Evolutionary conservation across 2,888 invertebrate species (phyloP).

Genomic region (Cephalotes varians): DNA sequence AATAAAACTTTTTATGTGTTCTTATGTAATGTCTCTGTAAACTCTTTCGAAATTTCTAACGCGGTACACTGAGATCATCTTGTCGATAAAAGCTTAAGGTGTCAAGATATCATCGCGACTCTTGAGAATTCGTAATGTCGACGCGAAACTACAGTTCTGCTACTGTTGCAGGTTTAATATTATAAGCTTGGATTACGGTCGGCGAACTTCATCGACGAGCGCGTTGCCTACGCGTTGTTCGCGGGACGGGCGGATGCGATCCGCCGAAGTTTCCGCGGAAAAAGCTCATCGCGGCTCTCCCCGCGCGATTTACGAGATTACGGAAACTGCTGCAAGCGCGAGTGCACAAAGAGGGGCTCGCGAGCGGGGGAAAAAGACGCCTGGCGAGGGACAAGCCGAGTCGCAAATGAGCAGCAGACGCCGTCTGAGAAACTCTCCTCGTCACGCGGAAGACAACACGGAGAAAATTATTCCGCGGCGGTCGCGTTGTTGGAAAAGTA

Average conservation of each 20-base stretch:
- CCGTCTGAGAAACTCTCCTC: conserved; percentile 22
- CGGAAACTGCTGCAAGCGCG: not conserved
- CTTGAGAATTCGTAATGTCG: conserved; percentile 21
- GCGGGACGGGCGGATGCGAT: not conserved
- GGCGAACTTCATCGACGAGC: conserved; percentile 4
- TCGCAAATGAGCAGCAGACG: conserved; percentile 11
- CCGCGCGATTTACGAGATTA: conserved; percentile 16
- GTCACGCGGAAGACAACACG: conserved; percentile 21
- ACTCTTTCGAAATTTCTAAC: not conserved
- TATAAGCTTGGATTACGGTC: conserved; percentile 42
- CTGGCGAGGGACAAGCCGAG: not conserved
- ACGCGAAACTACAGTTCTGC: conserved; percentile 4
- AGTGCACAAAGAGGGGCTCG: not conserved
- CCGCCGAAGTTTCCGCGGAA: conserved; percentile 35
- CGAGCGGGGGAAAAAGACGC: not conserved
- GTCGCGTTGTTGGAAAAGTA: conserved; percentile 46
- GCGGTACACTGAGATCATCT: not conserved
- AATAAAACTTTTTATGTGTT: not conserved
- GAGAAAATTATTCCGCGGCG: conserved; percentile 34
- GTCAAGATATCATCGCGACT: conserved; percentile 20
- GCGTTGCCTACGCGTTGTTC: not conserved
- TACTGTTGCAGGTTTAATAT: conserved; percentile 36
- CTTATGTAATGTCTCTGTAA: not conserved
- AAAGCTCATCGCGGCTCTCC: conserved; percentile 20
- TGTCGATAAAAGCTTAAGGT: not conserved